Conservation (phyloP, 2,113 vertebrate genomes). For the Halcyon senegalensis region DNA sequence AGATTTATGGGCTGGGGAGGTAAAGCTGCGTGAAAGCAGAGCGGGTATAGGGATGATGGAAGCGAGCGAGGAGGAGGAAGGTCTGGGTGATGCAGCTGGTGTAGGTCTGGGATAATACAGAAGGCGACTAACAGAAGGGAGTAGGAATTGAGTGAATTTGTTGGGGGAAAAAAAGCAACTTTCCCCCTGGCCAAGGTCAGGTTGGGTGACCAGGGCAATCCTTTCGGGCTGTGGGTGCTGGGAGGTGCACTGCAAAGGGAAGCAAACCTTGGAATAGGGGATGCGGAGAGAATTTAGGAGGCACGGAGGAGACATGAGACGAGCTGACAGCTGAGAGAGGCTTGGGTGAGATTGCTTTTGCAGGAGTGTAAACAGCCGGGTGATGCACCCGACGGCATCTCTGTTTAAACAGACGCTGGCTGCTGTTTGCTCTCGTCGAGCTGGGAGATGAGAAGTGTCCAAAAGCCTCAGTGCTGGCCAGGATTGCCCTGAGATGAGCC, state of each 20-base stretch:
- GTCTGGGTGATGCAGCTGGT: background rate
- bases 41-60: background rate
- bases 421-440: background rate
- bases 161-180: background rate
- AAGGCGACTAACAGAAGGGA: background rate
- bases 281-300: background rate
- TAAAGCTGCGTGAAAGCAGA: background rate
- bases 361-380: background rate
- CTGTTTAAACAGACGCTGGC: background rate
- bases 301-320: background rate
- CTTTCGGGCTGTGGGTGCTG: background rate
- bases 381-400: background rate
- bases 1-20: background rate
- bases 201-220: background rate
- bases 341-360: background rate
- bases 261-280: rapidly evolving
- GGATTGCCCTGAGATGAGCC: background rate
- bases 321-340: background rate
- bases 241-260: background rate
- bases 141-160: background rate
- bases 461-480: background rate
- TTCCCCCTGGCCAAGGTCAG: background rate
- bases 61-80: background rate
- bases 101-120: background rate
- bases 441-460: background rate